These are phyloP conservation scores for Venturia canescens DNA, from an alignment of 1,140 invertebrate genomes.

Conservation along the genomic window DNA sequence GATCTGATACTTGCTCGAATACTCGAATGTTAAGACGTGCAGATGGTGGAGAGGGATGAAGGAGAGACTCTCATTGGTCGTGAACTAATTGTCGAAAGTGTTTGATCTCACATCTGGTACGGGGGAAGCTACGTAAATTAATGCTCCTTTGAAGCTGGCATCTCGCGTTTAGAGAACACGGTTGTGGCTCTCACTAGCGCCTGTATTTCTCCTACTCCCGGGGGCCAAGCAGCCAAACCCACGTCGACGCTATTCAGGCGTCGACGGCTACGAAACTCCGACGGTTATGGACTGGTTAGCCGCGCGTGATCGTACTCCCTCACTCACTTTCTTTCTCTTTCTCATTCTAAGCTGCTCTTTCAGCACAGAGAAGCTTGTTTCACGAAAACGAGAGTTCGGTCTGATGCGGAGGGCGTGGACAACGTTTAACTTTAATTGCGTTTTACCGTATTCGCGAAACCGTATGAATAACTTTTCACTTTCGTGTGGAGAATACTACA, in stretches of 20 bases:
- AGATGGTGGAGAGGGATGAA: too few species aligned
- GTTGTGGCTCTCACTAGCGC: conserved; percentile 43
- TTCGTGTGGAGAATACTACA: conserved; percentile 53
- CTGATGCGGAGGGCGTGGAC: conserved; percentile 17
- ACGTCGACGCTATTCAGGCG: conserved; percentile 54
- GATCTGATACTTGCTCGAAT: too few species aligned
- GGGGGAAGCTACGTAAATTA: conserved; percentile 65
- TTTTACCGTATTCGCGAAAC: conserved; percentile 64
- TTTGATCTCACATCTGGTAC: conserved; percentile 66
- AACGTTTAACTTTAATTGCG: conserved; percentile 74
- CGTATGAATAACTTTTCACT: conserved; percentile 61
- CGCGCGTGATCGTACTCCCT: background rate
- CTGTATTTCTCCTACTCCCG: conserved; percentile 56
- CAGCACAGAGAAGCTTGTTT: conserved; percentile 52
- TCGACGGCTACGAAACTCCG: conserved; percentile 62
- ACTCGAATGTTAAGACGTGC: too few species aligned
- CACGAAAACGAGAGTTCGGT: conserved; percentile 17
- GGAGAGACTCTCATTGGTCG: conserved; percentile 48
- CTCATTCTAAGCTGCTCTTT: background rate
- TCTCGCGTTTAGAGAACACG: conserved; percentile 25
- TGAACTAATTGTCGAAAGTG: conserved; percentile 66
- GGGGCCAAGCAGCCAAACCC: conserved; percentile 43
- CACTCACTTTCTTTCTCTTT: conserved; percentile 21
- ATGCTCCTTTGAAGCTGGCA: conserved; percentile 62
- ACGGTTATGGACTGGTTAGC: conserved; percentile 66